These are phyloP conservation scores for Jacana jacana DNA, from an alignment of 2,113 vertebrate species.

Conservation along the genomic window DNA sequence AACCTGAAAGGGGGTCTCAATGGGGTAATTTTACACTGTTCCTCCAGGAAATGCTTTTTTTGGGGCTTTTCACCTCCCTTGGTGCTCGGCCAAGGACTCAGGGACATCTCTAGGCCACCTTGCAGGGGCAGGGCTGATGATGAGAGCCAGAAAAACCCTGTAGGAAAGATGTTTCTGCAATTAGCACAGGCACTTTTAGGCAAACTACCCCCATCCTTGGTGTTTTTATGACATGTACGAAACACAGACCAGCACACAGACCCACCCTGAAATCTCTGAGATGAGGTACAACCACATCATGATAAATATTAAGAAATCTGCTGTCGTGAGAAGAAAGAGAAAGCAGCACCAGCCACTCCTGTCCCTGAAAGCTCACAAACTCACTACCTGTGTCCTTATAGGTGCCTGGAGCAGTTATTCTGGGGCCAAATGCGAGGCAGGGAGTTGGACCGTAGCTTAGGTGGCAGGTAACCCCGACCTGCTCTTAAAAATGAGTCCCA, in stretches of 20 bases:
- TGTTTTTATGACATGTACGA: neutral
- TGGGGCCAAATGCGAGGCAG: accelerated
- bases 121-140: neutral
- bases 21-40: neutral
- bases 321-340: neutral
- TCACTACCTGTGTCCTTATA: accelerated
- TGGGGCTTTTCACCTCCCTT: neutral
- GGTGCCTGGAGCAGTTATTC: neutral
- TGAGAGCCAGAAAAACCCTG: neutral
- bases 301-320: neutral
- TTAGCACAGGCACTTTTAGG: neutral
- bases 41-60: neutral
- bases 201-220: neutral
- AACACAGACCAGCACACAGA: neutral
- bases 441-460: too few relatives aligned
- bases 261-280: neutral
- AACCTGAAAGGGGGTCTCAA: neutral
- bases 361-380: neutral
- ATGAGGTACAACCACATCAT: neutral
- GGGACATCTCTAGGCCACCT: neutral
- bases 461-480: neutral
- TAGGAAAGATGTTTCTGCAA: neutral
- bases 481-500: neutral
- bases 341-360: neutral
- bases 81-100: neutral